Evolutionary conservation across 2,888 invertebrate genomes (phyloP).

Genomic region (Schrankia costaestrigalis): DNA sequence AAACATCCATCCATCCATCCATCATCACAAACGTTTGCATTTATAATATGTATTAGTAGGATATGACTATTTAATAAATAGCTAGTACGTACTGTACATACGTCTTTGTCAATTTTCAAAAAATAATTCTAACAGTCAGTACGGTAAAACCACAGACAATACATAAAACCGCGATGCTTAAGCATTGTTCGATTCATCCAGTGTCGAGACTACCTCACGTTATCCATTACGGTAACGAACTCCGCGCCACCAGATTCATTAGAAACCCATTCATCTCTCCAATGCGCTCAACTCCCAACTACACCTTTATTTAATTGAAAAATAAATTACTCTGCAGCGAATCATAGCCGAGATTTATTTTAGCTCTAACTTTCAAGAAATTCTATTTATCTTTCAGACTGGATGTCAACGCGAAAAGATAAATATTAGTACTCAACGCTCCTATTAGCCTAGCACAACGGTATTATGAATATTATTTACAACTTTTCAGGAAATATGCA

Average conservation of each 20-base stretch:
- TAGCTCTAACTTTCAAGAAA: not conserved
- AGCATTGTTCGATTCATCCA: slow-evolving; percentile 5
- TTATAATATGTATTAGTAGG: no score
- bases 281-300: slow-evolving; percentile 11
- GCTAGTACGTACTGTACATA: no score
- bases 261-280: slow-evolving; percentile 64
- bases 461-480: no score
- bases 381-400: slow-evolving; percentile 1
- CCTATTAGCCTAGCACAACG: no score
- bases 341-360: slow-evolving; percentile 8
- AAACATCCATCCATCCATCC: no score
- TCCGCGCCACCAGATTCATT: slow-evolving; percentile 63
- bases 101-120: no score
- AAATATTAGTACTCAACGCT: no score
- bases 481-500: no score
- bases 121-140: no score
- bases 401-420: not conserved
- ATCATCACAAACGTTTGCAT: no score
- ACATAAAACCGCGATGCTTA: slow-evolving; percentile 5
- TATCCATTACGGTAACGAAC: slow-evolving; percentile 65
- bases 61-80: no score
- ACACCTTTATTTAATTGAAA: slow-evolving; percentile 28
- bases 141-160: slow-evolving; percentile 3
- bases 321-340: slow-evolving; percentile 19
- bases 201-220: slow-evolving; percentile 24